Evolutionary conservation across 2,888 invertebrate species (phyloP).

Genomic region (Synergus umbraculus): DNA sequence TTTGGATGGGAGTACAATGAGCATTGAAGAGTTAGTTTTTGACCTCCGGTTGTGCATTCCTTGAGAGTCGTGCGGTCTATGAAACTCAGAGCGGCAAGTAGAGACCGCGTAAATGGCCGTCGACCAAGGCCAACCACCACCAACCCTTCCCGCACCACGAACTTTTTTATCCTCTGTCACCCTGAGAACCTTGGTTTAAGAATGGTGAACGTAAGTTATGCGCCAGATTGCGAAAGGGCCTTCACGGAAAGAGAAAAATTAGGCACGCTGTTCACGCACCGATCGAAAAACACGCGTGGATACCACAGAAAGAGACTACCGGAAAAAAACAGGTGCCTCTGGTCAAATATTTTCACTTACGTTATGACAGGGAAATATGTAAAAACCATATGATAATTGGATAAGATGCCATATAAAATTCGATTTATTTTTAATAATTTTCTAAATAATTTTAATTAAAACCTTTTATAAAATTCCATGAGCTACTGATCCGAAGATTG

Average conservation of each 20-base stretch:
- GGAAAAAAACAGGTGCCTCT: constrained; percentile 19
- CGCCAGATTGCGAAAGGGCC: constrained; percentile 41
- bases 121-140: constrained; percentile 51
- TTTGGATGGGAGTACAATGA: background rate
- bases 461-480: background rate
- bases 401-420: background rate
- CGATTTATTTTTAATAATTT: no score
- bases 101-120: constrained; percentile 51
- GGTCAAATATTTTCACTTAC: no score
- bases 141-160: constrained; percentile 52
- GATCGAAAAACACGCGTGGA: constrained; percentile 5
- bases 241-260: constrained; percentile 43
- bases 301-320: constrained; percentile 27
- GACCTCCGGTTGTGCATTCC: constrained; percentile 37
- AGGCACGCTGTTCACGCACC: constrained; percentile 37
- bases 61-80: constrained; percentile 24
- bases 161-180: constrained; percentile 54
- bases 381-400: background rate
- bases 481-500: background rate
- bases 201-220: constrained; percentile 40
- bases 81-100: constrained; percentile 38
- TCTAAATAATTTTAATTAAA: background rate
- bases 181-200: constrained; percentile 42
- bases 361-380: background rate
- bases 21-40: constrained; percentile 29